phyloP scores from a whole-genome alignment of 2,888 invertebrate genomes.

The Agapetus fuscipes region DNA sequence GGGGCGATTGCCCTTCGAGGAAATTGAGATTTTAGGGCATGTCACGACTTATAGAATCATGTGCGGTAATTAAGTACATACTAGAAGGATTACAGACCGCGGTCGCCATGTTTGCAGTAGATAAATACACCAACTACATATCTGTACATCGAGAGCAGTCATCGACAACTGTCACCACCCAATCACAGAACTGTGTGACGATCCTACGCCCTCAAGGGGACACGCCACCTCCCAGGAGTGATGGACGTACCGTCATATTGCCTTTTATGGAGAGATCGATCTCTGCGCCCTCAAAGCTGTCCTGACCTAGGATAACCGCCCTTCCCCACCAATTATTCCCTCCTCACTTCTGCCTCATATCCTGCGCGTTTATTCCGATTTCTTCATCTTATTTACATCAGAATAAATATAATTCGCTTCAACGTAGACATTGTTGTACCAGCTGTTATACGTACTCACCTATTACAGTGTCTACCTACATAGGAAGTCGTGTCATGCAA shows the following conservation, averaged over 20 bases:
- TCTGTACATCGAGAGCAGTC: too few species aligned
- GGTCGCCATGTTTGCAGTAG: conserved; percentile 49
- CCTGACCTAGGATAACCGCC: conserved; percentile 15
- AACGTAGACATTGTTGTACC: conserved; percentile 14
- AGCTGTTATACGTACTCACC: conserved; percentile 8
- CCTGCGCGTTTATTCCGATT: background rate
- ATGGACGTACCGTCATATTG: conserved; percentile 10
- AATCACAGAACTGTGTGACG: too few species aligned
- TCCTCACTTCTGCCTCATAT: background rate
- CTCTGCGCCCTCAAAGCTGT: conserved; percentile 6
- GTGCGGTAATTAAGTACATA: conserved; percentile 2
- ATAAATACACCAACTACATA: conserved; percentile 10
- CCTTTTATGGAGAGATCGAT: conserved; percentile 17
- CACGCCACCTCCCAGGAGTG: conserved; percentile 2
- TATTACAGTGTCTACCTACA: conserved; percentile 1
- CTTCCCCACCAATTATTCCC: conserved; percentile 3
- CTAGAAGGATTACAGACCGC: conserved; percentile 42
- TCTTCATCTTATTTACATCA: conserved; percentile 10
- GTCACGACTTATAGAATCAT: conserved; percentile 11
- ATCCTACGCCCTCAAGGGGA: too few species aligned
- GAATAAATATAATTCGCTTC: conserved; percentile 4
- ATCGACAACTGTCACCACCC: too few species aligned
- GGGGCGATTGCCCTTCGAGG: conserved; percentile 11
- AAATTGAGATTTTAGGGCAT: conserved; percentile 14
- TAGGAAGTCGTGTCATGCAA: conserved; percentile 7